A percentile compares a stretch with the other conserved stretches of the same genome.
Evolutionary conservation across 92 coral and sea anemone species (phyloP).

Genomic region (Actinernus sp.): DNA sequence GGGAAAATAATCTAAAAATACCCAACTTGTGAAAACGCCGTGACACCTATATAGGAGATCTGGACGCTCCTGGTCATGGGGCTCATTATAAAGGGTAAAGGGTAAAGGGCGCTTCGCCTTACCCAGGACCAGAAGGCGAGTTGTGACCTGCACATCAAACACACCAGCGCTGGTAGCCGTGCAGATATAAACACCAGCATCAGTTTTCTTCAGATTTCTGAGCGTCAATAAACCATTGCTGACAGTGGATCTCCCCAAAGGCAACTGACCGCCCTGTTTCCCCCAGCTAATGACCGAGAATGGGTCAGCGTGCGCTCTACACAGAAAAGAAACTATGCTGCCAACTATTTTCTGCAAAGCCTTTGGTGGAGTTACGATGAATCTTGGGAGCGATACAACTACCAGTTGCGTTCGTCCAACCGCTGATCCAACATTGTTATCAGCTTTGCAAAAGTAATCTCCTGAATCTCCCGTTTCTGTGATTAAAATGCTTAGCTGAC

Average conservation of each 20-base stretch:
- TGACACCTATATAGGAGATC: too few species aligned
- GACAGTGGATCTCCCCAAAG: not conserved
- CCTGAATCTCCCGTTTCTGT: conserved; percentile 5
- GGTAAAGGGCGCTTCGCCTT: not conserved
- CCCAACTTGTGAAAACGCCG: too few species aligned
- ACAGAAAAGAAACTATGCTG: not conserved
- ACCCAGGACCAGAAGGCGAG: not conserved
- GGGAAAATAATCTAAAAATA: too few species aligned
- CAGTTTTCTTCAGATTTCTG: not conserved
- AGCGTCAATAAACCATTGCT: not conserved
- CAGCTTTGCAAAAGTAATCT: conserved; percentile 9
- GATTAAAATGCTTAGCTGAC: not conserved
- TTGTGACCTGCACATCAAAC: not conserved
- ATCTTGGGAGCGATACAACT: conserved; percentile 15
- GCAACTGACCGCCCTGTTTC: not conserved
- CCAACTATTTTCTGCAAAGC: not conserved
- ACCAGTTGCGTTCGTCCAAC: conserved; percentile 2
- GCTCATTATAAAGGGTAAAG: too few species aligned
- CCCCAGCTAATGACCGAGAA: not conserved
- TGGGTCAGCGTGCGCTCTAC: not conserved
- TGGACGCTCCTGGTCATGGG: too few species aligned
- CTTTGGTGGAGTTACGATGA: not conserved
- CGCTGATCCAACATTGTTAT: conserved; percentile 5
- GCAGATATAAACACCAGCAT: conserved; percentile 28
- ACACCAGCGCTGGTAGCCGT: conserved; percentile 33